Percentiles rank a stretch among this genome's conserved stretches.
phyloP scores from a whole-genome alignment of 2,797 vertebrate genomes.

The Cirrhinus mrigala region DNA sequence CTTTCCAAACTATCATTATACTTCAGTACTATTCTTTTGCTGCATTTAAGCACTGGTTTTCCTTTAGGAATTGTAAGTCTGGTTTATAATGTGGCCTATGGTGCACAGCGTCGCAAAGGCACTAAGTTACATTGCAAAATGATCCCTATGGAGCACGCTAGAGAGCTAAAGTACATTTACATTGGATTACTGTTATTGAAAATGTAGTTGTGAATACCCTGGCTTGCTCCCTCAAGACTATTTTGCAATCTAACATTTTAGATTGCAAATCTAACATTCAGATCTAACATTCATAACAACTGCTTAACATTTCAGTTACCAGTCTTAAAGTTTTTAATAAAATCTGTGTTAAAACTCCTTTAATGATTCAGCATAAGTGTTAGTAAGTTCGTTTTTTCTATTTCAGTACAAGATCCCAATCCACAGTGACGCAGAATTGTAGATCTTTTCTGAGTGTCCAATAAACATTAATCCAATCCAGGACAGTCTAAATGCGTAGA shows the following conservation, averaged over 20 bases:
- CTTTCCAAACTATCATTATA: not conserved
- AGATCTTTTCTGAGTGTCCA: conserved; percentile 43
- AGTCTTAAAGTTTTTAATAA: not conserved
- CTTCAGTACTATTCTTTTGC: not conserved
- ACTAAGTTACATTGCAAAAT: not conserved
- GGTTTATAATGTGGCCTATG: not conserved
- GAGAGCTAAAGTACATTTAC: not conserved
- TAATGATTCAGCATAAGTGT: not conserved
- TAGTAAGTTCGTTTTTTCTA: not conserved
- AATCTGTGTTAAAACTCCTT: not conserved
- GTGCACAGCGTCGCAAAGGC: not conserved
- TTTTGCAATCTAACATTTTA: not conserved
- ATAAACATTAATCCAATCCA: conserved; percentile 51
- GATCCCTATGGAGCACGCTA: not conserved
- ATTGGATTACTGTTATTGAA: not conserved
- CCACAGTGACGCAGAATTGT: not conserved
- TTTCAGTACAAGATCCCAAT: conserved; percentile 3
- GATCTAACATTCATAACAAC: not conserved
- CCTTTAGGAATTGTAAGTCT: not conserved
- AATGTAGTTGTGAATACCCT: not conserved
- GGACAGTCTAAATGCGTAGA: conserved; percentile 19
- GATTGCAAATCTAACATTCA: too few relatives aligned
- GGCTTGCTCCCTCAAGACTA: not conserved
- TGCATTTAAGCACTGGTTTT: not conserved
- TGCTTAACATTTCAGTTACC: not conserved